These are phyloP conservation scores for Tenualosa thibaudeaui DNA, from an alignment of 2,797 vertebrate genomes.

Conservation along the genomic window DNA sequence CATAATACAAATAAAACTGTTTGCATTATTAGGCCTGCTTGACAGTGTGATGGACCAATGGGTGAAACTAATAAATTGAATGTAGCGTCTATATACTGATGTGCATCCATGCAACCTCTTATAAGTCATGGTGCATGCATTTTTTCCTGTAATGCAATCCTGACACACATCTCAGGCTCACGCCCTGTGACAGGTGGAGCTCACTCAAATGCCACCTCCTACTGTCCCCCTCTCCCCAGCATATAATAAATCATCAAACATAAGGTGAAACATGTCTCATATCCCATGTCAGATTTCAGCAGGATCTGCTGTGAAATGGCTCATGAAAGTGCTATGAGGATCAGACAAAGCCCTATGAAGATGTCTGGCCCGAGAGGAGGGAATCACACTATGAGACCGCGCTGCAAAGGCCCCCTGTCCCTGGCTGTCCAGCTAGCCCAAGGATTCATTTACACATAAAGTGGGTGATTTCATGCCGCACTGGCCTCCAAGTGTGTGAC, in stretches of 20 bases:
- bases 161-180: not conserved
- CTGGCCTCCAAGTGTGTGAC: slow-evolving; percentile 56
- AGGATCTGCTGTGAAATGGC: slow-evolving; percentile 40
- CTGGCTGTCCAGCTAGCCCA: slow-evolving; percentile 60
- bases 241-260: slow-evolving; percentile 38
- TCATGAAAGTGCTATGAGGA: slow-evolving; percentile 46
- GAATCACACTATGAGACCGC: slow-evolving; percentile 46
- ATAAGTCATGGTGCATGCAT: not conserved
- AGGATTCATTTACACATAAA: slow-evolving; percentile 77
- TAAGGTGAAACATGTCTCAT: slow-evolving; percentile 44
- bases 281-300: slow-evolving; percentile 40
- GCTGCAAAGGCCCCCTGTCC: slow-evolving; percentile 50
- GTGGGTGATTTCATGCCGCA: slow-evolving; percentile 71
- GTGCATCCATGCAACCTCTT: not conserved
- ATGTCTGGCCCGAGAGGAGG: slow-evolving; percentile 45
- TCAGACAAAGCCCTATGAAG: slow-evolving; percentile 56
- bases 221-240: not conserved
- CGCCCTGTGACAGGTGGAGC: not conserved
- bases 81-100: not conserved
- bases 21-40: not conserved
- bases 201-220: not conserved
- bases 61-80: not conserved
- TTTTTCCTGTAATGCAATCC: not conserved
- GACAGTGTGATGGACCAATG: not conserved
- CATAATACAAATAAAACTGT: not conserved